Percentiles rank a stretch among this genome's conserved stretches.
phyloP scores from a whole-genome alignment of 2,888 invertebrate genomes.

The Willowsia nigromaculata region DNA sequence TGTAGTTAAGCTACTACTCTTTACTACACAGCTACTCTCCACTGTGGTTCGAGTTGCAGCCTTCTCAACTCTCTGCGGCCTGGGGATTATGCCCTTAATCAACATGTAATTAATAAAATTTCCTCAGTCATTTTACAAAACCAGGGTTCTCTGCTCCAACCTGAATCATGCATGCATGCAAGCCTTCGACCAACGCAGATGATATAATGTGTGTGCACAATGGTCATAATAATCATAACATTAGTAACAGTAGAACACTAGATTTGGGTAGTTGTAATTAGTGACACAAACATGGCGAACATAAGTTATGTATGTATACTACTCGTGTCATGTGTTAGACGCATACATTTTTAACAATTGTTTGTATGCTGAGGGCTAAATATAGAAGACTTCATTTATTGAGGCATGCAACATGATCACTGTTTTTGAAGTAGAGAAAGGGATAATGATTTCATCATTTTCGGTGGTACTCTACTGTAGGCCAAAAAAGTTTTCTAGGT shows the following conservation, averaged over 20 bases:
- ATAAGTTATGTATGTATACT: not conserved
- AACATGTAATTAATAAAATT: conserved; percentile 70
- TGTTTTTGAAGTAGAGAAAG: not conserved
- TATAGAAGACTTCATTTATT: too few species aligned
- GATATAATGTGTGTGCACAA: not conserved
- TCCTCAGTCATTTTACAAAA: conserved; percentile 48
- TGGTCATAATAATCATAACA: conserved; percentile 1
- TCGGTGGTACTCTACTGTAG: not conserved
- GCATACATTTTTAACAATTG: too few species aligned
- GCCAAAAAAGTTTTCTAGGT: not conserved
- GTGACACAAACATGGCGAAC: not conserved
- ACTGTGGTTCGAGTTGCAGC: not conserved
- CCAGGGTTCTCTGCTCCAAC: not conserved
- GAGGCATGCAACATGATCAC: not conserved
- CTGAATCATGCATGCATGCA: not conserved
- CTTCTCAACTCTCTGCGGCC: conserved; percentile 50
- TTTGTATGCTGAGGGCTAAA: too few species aligned
- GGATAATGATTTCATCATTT: conserved; percentile 22
- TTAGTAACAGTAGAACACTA: not conserved
- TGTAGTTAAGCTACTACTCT: conserved; percentile 6
- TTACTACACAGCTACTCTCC: not conserved
- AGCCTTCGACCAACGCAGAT: not conserved
- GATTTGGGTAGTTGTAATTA: not conserved
- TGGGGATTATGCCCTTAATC: conserved; percentile 66
- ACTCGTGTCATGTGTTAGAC: not conserved